Evolutionary conservation across 2,888 invertebrate species (phyloP).

Genomic region (Macrophya alboannulata): DNA sequence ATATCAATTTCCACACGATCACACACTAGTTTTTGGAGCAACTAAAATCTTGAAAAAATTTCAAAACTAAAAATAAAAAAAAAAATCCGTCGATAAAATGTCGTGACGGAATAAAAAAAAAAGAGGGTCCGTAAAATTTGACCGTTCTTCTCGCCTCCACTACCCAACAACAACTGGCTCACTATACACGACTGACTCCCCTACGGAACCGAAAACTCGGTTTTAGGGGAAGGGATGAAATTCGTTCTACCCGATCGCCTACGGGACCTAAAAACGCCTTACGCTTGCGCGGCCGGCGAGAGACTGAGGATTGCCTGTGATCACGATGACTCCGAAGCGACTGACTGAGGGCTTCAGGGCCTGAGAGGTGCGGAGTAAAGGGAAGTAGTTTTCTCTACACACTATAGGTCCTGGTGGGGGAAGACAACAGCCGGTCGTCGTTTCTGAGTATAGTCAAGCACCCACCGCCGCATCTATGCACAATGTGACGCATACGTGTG

Average conservation of each 20-base stretch:
- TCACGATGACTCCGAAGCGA: constrained; percentile 69
- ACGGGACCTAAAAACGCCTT: constrained; percentile 60
- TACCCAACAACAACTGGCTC: constrained; percentile 27
- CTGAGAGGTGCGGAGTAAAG: constrained; percentile 53
- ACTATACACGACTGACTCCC: constrained; percentile 9
- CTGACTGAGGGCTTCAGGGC: constrained; percentile 57
- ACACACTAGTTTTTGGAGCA: background rate
- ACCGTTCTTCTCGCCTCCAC: constrained; percentile 23
- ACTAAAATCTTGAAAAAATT: background rate
- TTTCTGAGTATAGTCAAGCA: constrained; percentile 59
- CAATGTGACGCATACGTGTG: background rate
- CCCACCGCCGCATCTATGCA: constrained; percentile 6
- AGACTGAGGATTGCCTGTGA: constrained; percentile 71
- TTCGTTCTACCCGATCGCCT: constrained; percentile 46
- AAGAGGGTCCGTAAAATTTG: background rate
- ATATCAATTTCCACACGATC: background rate
- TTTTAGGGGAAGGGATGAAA: constrained; percentile 41
- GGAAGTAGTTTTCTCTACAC: constrained; percentile 44
- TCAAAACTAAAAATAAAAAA: constrained; percentile 2
- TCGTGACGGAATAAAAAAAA: background rate
- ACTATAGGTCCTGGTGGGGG: constrained; percentile 43
- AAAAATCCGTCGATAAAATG: background rate
- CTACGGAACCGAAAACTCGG: constrained; percentile 19
- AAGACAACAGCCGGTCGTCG: constrained; percentile 75
- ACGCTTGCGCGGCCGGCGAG: constrained; percentile 77